phyloP scores from a whole-genome alignment of 2,888 invertebrate genomes.

The Hirudinaria manillensis region DNA sequence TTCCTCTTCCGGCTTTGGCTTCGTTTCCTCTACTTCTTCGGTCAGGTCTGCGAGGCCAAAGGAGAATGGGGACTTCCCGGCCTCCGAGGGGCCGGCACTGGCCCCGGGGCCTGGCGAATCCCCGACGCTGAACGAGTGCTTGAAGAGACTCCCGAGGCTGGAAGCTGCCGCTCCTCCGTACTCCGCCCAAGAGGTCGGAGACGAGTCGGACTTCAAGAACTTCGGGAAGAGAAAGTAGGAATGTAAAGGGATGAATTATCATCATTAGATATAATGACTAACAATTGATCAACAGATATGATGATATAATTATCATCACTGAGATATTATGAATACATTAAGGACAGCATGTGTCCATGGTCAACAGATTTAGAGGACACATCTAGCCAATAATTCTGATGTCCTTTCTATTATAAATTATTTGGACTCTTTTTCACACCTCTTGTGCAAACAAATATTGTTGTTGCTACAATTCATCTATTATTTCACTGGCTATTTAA shows the following conservation, averaged over 20 bases:
- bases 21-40: not conserved
- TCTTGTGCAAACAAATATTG: no score
- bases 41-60: not conserved
- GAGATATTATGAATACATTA: not conserved
- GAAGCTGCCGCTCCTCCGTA: not conserved
- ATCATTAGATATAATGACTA: not conserved
- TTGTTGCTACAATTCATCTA: no score
- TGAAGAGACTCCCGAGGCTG: conserved; percentile 13
- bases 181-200: not conserved
- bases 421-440: no score
- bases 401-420: no score
- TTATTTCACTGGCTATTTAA: no score
- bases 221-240: not conserved
- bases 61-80: not conserved
- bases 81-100: not conserved
- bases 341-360: not conserved
- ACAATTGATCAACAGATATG: not conserved
- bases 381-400: no score
- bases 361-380: no score
- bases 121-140: not conserved
- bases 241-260: not conserved
- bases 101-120: not conserved
- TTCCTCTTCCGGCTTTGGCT: not conserved
- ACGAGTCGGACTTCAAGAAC: not conserved
- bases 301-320: not conserved